Percentiles rank a stretch among this genome's conserved stretches.
Conservation (phyloP, 2,113 vertebrate species). For the Pteropus alecto region DNA sequence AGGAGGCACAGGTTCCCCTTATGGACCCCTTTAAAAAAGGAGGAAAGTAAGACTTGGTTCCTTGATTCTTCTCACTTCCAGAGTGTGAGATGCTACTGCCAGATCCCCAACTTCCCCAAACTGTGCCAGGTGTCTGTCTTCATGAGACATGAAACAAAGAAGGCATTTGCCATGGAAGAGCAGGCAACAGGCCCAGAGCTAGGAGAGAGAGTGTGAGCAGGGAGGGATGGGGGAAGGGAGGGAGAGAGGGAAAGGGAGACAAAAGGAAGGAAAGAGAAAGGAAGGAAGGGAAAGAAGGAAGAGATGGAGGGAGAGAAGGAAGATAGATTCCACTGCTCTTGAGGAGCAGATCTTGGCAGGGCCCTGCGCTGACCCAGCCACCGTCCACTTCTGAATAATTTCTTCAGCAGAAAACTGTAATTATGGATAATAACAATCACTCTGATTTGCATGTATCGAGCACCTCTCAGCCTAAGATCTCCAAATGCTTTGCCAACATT, state of each 20-base stretch:
- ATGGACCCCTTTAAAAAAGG: background rate
- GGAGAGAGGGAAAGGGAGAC: too few species aligned
- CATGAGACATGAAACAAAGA: conserved; percentile 26
- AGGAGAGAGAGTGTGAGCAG: background rate
- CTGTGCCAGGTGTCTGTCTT: background rate
- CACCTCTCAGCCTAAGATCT: conserved; percentile 39
- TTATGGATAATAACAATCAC: conserved; percentile 58
- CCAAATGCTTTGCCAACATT: conserved; percentile 65
- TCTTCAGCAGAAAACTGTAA: conserved; percentile 52
- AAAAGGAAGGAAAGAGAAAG: background rate
- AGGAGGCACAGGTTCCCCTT: background rate
- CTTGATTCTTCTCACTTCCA: background rate
- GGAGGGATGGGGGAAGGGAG: background rate
- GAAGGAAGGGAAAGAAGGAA: background rate
- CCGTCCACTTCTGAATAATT: conserved; percentile 20
- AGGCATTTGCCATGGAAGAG: background rate
- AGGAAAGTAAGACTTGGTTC: background rate
- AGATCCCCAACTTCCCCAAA: background rate
- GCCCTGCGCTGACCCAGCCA: background rate
- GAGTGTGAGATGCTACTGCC: background rate
- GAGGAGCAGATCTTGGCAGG: conserved; percentile 15
- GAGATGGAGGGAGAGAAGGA: background rate
- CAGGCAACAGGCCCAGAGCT: background rate
- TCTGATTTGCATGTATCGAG: conserved; percentile 51
- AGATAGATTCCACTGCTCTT: background rate